A percentile compares a stretch with the other conserved stretches of the same genome.
phyloP scores from a whole-genome alignment of 2,113 vertebrate genomes.

The Dicaeum eximium region DNA sequence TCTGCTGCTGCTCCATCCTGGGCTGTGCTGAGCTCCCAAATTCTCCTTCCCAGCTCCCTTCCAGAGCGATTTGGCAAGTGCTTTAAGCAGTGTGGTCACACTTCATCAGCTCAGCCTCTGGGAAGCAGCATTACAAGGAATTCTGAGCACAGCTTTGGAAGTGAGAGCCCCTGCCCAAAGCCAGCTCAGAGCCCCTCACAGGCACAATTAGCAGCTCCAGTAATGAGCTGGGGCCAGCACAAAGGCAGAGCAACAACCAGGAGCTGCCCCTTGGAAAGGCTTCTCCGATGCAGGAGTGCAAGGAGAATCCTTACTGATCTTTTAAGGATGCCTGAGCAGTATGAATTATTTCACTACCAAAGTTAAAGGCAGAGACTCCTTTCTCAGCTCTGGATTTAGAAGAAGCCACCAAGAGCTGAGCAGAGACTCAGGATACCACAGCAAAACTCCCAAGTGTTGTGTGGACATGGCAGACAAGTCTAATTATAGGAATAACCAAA shows the following conservation, averaged over 20 bases:
- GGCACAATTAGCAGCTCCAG: background rate
- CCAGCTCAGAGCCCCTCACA: background rate
- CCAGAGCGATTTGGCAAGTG: accelerated
- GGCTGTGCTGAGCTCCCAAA: background rate
- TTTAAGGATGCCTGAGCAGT: background rate
- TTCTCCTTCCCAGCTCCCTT: background rate
- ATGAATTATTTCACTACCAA: background rate
- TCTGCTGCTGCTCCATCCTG: background rate
- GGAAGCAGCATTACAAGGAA: background rate
- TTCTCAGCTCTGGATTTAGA: background rate
- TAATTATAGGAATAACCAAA: constrained; percentile 58
- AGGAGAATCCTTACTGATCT: background rate
- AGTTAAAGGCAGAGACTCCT: background rate
- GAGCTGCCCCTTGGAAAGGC: background rate
- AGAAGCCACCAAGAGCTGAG: background rate
- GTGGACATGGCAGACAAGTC: background rate
- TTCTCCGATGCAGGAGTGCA: background rate
- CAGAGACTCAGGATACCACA: background rate
- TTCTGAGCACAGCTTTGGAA: background rate
- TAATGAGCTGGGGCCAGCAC: background rate
- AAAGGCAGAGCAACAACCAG: background rate
- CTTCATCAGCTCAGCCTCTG: background rate
- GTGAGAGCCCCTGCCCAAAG: background rate
- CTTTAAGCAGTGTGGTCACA: background rate
- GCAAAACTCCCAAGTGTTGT: background rate